Base-by-base conservation (phyloP, 2,888 invertebrate genomes). In the Eupithecia subumbrata region DNA sequence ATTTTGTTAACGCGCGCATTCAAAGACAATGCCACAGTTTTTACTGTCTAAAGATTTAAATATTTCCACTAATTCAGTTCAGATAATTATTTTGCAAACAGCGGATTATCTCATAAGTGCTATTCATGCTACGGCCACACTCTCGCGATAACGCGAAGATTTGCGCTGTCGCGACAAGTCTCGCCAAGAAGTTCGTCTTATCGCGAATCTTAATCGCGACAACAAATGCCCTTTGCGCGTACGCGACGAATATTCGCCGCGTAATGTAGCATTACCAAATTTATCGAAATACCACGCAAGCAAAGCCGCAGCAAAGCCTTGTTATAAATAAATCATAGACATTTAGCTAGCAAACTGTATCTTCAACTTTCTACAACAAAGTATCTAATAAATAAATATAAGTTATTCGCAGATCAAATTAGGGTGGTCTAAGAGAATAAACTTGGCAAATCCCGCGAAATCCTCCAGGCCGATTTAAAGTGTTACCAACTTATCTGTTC, bases 381-480 rank as follows among this genome's bases (percentile, higher is more conserved):
- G 43, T 68, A 68, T 16, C 68, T 68, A 14, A 25, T 68, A 68
- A 45, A 68, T 25, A 73, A 76, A 76, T 48, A 73, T 25, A 74
- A 34, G 68, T 68, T 72, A 76, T 79, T 75, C 75, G 75, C 75
- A 69, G 72, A 76, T 74, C 71, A 73, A 76, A 72, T 76, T 72
- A 70, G 76, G 63, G 43, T 60, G 76, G 56, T 79, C 75, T 66
- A 71, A 72, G 63, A 56, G 75, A 76, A 80, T 71, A 71, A 78
- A 77, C 69, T 74, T 68, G n/a, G 71, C 69, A 74, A 73, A 79
- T 80, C 75, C 75, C 76, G 78, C 68, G 69, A 79, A 79, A 78
- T 76, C 75, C 76, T 72, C 64, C 76, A 74, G 78, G 73, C 75
- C 76, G 45, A 45, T 71, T 72, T 76, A 78, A 5, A 77, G 76